Evolutionary conservation across 1,140 invertebrate genomes (phyloP).

Genomic region (Neotoxoptera formosana): DNA sequence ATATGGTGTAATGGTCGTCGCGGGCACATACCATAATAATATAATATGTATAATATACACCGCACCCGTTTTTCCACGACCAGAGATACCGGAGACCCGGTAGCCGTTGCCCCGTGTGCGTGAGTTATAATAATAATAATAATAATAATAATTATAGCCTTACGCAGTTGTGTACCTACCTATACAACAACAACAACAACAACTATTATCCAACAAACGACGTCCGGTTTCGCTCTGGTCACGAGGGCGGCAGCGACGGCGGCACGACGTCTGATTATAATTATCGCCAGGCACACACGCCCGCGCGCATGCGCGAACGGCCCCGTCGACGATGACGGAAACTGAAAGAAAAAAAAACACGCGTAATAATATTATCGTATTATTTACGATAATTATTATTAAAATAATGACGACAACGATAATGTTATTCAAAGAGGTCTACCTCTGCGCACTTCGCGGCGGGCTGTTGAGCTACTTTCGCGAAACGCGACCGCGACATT

Average conservation of each 20-base stretch:
- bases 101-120: not conserved
- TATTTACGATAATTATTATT: not conserved
- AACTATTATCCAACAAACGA: not conserved
- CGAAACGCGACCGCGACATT: not conserved
- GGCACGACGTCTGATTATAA: not conserved
- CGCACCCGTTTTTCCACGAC: not conserved
- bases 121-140: not conserved
- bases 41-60: not conserved
- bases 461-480: not conserved
- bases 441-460: not conserved
- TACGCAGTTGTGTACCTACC: not conserved
- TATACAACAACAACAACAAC: no score
- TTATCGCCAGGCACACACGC: not conserved
- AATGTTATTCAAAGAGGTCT: no score
- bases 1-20: not conserved
- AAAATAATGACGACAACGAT: not conserved
- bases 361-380: no score
- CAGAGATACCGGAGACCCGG: not conserved
- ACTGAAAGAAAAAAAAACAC: not conserved
- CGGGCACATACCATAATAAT: not conserved
- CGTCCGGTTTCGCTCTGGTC: conserved; percentile 20
- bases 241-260: not conserved
- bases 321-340: not conserved
- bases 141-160: not conserved
- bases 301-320: not conserved